These are phyloP conservation scores for rabbit (Oryctolagus cuniculus) DNA, from an alignment of 2,113 vertebrate genomes.

Conservation along the genomic window mOryCun1.1 NC_091438.1:122156001-122156500, in stretches of 20 bases:
- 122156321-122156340: neutral
- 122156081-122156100: constrained; percentile 22
- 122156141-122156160: neutral
- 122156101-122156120: constrained; percentile 20
- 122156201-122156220: neutral
- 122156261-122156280: constrained; percentile 14
- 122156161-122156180: constrained; percentile 15
- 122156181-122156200: constrained; percentile 10
- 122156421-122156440: constrained; percentile 15
- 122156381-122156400: constrained; percentile 30
- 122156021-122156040: constrained; percentile 71
- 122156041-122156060: constrained; percentile 73
- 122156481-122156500: constrained; percentile 13
- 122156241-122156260: constrained; percentile 36
- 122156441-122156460: neutral
- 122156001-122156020: constrained; percentile 77
- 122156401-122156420: neutral
- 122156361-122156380: neutral
- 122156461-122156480: constrained; percentile 11
- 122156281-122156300: constrained; percentile 60
- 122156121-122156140: rapidly evolving
- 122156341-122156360: constrained; percentile 38
- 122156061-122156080: constrained; percentile 42
- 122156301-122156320: neutral
- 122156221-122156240: constrained; percentile 29